Conservation (phyloP, 2,888 invertebrate genomes). For the Cartodere bifasciata region DNA sequence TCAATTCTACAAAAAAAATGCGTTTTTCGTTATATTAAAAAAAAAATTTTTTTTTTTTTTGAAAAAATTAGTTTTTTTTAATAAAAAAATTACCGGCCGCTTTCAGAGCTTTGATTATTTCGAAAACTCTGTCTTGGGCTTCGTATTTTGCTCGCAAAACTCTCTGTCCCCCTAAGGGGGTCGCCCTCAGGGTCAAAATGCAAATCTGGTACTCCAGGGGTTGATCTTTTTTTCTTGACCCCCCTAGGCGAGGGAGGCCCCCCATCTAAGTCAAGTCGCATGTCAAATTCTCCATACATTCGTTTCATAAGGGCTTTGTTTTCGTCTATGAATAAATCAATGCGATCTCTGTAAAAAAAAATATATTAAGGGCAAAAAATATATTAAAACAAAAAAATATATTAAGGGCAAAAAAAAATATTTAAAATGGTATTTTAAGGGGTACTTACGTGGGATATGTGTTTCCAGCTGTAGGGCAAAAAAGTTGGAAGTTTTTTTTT, state of each 20-base stretch:
- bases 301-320: slow-evolving; percentile 87
- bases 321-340: slow-evolving; percentile 85
- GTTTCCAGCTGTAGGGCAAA: slow-evolving; percentile 84
- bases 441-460: slow-evolving; percentile 82
- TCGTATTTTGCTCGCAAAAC: slow-evolving; percentile 43
- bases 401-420: too few relatives aligned
- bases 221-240: slow-evolving; percentile 30
- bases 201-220: slow-evolving; percentile 46
- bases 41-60: background rate
- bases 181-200: slow-evolving; percentile 38
- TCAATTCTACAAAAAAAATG: slow-evolving; percentile 46
- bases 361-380: too few relatives aligned
- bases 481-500: slow-evolving; percentile 77
- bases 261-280: slow-evolving; percentile 33
- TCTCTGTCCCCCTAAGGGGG: slow-evolving; percentile 34
- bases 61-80: slow-evolving; percentile 2
- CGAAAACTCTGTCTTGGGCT: slow-evolving; percentile 40
- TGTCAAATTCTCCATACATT: slow-evolving; percentile 85
- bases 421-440: too few relatives aligned
- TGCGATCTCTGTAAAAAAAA: slow-evolving; percentile 59
- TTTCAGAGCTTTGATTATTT: slow-evolving; percentile 40
- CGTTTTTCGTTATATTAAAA: background rate
- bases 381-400: too few relatives aligned
- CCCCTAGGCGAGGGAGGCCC: slow-evolving; percentile 34
- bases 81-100: slow-evolving; percentile 35